phyloP scores from a whole-genome alignment of 2,888 invertebrate genomes.

The Acleris laterana region DNA sequence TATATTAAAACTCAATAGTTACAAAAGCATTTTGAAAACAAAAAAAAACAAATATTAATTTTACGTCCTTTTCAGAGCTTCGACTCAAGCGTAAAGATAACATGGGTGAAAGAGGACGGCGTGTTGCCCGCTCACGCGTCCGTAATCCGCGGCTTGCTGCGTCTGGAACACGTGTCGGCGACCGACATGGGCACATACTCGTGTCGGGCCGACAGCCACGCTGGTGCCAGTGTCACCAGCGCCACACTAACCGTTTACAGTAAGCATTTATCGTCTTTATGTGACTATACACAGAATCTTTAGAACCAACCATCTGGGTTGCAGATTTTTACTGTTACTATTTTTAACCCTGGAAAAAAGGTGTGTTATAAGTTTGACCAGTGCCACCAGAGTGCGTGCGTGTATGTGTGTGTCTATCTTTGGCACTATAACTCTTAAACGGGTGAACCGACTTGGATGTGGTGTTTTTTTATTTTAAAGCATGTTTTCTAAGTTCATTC shows the following conservation, averaged over 20 bases:
- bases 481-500: too few relatives aligned
- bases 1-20: too few relatives aligned
- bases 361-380: too few relatives aligned
- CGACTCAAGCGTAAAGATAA: slow-evolving; percentile 76
- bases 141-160: slow-evolving; percentile 80
- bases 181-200: slow-evolving; percentile 95
- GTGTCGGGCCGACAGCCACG: slow-evolving; percentile 95
- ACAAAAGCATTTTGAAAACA: too few relatives aligned
- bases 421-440: too few relatives aligned
- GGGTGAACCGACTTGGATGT: too few relatives aligned
- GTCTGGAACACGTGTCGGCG: slow-evolving; percentile 92
- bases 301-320: background rate
- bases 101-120: slow-evolving; percentile 79
- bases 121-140: slow-evolving; percentile 72
- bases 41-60: background rate
- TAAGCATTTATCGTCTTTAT: slow-evolving; percentile 82
- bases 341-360: background rate
- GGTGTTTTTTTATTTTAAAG: too few relatives aligned
- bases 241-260: slow-evolving; percentile 96
- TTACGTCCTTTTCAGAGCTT: slow-evolving; percentile 66
- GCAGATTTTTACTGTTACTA: background rate
- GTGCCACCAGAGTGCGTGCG: too few relatives aligned
- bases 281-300: background rate
- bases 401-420: too few relatives aligned
- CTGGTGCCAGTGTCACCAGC: slow-evolving; percentile 93